Evolutionary conservation across 2,888 invertebrate species (phyloP).

Genomic region (Xanthorhoe spadicearia): DNA sequence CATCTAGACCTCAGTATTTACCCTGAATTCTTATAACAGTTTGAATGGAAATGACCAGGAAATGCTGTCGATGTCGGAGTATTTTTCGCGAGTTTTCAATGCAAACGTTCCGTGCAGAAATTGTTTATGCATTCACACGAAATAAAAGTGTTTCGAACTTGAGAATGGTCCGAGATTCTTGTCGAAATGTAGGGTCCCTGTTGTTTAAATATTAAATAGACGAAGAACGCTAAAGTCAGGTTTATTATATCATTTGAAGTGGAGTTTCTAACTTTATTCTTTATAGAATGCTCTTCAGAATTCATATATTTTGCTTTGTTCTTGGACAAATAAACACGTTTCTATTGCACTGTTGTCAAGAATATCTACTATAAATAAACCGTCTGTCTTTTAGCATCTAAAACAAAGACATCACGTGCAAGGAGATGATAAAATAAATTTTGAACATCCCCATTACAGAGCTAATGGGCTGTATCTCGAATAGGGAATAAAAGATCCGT

Average conservation of each 20-base stretch:
- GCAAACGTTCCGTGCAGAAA: conserved; percentile 34
- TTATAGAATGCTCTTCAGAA: background rate
- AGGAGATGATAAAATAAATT: conserved; percentile 84
- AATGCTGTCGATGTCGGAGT: conserved; percentile 36
- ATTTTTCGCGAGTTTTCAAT: conserved; percentile 38
- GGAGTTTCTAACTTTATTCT: conserved; percentile 1
- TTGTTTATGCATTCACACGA: conserved; percentile 38
- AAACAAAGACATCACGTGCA: conserved; percentile 82
- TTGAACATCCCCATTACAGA: conserved; percentile 80
- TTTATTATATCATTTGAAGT: conserved; percentile 8
- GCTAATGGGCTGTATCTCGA: conserved; percentile 84
- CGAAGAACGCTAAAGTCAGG: conserved; percentile 1
- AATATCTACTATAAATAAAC: conserved; percentile 50
- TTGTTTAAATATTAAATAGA: conserved; percentile 16
- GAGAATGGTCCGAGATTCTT: conserved; percentile 24
- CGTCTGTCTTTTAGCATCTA: conserved; percentile 54
- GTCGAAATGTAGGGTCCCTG: conserved; percentile 13
- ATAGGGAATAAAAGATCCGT: conserved; percentile 83
- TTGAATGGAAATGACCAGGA: conserved; percentile 54
- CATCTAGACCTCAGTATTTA: conserved; percentile 26
- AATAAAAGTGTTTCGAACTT: conserved; percentile 26
- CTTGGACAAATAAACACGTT: too few species aligned
- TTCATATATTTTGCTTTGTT: conserved; percentile 11
- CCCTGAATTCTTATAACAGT: conserved; percentile 36
- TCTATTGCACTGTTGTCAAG: background rate